These are phyloP conservation scores for Malurus elegans DNA, from an alignment of 2,113 vertebrate genomes.

Conservation along the genomic window DNA sequence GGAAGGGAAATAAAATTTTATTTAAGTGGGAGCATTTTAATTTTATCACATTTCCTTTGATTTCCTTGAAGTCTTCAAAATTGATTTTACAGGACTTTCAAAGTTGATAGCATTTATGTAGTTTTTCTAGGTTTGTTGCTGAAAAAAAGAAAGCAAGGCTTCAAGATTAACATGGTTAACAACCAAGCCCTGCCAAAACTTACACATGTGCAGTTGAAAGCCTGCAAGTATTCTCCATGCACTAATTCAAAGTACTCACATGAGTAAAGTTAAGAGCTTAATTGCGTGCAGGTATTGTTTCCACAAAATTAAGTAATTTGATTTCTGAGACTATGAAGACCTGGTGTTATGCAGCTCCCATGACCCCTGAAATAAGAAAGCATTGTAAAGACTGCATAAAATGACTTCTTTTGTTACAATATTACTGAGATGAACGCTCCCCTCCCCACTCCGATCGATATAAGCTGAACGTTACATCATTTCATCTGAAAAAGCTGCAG, in stretches of 20 bases:
- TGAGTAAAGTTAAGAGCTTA: conserved; percentile 55
- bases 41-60: conserved; percentile 61
- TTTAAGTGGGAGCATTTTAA: conserved; percentile 53
- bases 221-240: conserved; percentile 27
- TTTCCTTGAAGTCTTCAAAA: conserved; percentile 55
- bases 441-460: neutral
- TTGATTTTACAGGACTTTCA: conserved; percentile 56
- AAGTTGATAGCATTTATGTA: conserved; percentile 9
- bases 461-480: conserved; percentile 25
- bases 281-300: conserved; percentile 56
- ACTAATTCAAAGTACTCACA: conserved; percentile 32
- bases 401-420: conserved; percentile 61
- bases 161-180: conserved; percentile 24
- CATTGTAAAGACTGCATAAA: conserved; percentile 45
- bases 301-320: conserved; percentile 55
- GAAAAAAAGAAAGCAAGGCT: conserved; percentile 17
- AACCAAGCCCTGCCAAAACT: conserved; percentile 27
- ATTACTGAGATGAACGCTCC: neutral
- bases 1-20: conserved; percentile 62
- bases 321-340: conserved; percentile 46
- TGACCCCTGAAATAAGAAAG: conserved; percentile 61
- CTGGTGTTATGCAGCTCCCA: conserved; percentile 54
- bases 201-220: conserved; percentile 28
- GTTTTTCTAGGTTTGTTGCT: conserved; percentile 23
- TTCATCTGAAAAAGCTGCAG: conserved; percentile 44